These are phyloP conservation scores for Stichodactyla helianthus DNA, from an alignment of 64 coral and sea anemone species.

Conservation along the genomic window DNA sequence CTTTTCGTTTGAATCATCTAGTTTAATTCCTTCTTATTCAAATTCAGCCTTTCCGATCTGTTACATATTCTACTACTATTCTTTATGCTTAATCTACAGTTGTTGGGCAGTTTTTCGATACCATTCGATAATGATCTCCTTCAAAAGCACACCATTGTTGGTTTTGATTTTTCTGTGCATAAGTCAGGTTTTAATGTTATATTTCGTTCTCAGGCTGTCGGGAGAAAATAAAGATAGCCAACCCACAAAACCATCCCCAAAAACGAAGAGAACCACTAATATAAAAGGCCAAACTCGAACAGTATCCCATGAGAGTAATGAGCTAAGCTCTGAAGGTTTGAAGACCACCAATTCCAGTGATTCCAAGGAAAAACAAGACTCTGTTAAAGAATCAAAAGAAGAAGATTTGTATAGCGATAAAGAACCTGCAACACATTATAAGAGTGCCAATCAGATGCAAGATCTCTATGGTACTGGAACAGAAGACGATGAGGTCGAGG, in stretches of 20 bases:
- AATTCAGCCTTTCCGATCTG: no score
- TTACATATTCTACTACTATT: no score
- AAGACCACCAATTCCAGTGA: conserved; percentile 1
- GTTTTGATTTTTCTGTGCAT: background rate
- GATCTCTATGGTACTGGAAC: background rate
- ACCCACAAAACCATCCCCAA: background rate
- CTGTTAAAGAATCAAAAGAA: background rate
- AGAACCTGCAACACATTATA: background rate
- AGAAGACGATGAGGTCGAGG: background rate
- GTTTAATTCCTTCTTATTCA: no score
- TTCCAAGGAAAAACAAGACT: conserved; percentile 21
- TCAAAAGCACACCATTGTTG: background rate
- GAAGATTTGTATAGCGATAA: background rate
- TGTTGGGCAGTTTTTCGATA: no score
- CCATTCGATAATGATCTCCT: no score
- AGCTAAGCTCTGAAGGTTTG: background rate
- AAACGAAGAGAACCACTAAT: background rate
- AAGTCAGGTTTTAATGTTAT: background rate
- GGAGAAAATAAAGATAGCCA: background rate
- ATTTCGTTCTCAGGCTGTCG: background rate
- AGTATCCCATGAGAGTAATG: background rate
- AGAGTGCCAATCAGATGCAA: background rate
- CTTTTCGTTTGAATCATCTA: no score
- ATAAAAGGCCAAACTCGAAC: background rate
- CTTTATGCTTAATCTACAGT: no score